phyloP scores from a whole-genome alignment of 2,797 vertebrate species.

The Sternarchorhynchus goeldii region DNA sequence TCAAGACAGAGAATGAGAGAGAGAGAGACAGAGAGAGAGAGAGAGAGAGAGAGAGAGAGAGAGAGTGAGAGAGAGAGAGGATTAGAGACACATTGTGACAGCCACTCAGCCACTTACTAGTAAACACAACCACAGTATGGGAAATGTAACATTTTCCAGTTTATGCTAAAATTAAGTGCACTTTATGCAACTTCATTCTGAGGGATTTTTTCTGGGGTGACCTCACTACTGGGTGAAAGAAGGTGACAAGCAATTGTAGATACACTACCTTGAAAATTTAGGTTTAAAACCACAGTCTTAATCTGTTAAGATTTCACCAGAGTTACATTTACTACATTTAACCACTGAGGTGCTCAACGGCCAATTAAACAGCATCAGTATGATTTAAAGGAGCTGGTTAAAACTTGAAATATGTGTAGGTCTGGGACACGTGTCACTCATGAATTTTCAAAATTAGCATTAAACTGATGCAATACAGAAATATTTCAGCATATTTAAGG shows the following conservation, averaged over 20 bases:
- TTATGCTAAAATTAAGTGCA: constrained; percentile 10
- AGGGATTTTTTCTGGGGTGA: constrained; percentile 26
- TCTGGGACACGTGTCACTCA: no score
- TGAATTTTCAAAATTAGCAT: no score
- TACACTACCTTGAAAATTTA: not conserved
- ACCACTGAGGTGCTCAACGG: no score
- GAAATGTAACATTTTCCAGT: constrained; percentile 53
- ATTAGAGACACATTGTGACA: constrained; percentile 13
- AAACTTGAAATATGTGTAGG: no score
- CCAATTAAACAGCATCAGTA: no score
- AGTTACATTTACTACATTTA: no score
- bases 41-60: constrained; percentile 50
- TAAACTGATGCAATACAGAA: no score
- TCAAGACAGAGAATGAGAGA: constrained; percentile 50
- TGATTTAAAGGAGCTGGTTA: no score
- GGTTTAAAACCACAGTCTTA: not conserved
- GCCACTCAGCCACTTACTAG: constrained; percentile 43
- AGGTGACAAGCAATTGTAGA: not conserved
- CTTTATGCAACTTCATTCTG: constrained; percentile 13
- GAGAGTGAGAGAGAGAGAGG: constrained; percentile 43
- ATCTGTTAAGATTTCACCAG: not conserved
- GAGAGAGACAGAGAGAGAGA: constrained; percentile 37
- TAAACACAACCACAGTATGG: constrained; percentile 31
- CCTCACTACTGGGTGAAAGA: constrained; percentile 22
- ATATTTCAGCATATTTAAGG: no score